Conservation (phyloP, 2,113 vertebrate genomes). For the Ibidorhyncha struthersii region DNA sequence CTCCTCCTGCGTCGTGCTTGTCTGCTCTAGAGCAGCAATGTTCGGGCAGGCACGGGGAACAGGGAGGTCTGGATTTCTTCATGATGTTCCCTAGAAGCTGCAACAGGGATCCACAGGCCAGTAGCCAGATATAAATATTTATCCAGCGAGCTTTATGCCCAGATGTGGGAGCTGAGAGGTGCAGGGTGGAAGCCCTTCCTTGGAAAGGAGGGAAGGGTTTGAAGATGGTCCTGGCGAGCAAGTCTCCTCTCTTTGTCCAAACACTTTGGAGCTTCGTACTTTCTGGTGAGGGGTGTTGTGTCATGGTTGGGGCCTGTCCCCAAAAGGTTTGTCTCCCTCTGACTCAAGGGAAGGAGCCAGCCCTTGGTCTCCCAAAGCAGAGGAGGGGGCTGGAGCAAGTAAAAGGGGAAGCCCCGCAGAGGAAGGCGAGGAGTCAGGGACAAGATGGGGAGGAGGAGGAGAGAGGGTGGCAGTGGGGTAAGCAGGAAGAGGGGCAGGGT, state of each 20-base stretch:
- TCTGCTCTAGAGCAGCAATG: not conserved
- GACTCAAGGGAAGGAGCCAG: not conserved
- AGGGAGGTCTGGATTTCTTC: not conserved
- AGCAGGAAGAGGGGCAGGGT: not conserved
- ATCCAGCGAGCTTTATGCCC: not conserved
- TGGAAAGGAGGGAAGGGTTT: slow-evolving; percentile 3
- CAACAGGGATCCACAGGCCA: not conserved
- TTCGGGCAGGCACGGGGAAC: accelerated
- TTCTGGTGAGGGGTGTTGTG: not conserved
- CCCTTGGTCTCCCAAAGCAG: not conserved
- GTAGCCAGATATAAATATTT: not conserved
- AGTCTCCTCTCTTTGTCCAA: not conserved
- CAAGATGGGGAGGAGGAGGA: not conserved
- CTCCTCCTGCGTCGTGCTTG: not conserved
- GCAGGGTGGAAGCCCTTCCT: not conserved
- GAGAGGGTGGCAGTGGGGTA: not conserved
- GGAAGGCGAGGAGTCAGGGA: not conserved
- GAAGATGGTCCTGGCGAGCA: not conserved
- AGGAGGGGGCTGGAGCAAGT: not conserved
- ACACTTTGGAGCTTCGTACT: not conserved
- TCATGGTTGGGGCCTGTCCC: not conserved
- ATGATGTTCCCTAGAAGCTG: not conserved
- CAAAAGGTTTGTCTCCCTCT: not conserved
- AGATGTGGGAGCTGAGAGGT: not conserved
- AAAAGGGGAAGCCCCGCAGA: not conserved